A percentile compares a stretch with the other conserved stretches of the same genome.
phyloP scores from a whole-genome alignment of 2,113 vertebrate species.

The Bungarus multicinctus region DNA sequence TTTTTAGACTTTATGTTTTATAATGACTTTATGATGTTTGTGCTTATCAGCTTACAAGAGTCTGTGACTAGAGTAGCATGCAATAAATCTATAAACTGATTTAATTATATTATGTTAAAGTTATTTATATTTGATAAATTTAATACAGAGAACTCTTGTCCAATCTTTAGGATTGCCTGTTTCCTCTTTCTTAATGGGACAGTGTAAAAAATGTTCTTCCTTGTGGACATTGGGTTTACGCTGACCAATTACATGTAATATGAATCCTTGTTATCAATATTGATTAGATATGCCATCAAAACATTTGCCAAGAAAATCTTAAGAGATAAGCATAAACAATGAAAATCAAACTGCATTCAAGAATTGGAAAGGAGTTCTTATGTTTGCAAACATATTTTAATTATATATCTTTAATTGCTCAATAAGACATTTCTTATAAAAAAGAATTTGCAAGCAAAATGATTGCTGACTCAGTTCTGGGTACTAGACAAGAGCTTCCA shows the following conservation, averaged over 20 bases:
- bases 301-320: not conserved
- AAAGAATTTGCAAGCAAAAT: not conserved
- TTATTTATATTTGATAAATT: not conserved
- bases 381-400: constrained; percentile 4
- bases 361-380: not conserved
- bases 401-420: not conserved
- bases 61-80: not conserved
- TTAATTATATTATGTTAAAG: not conserved
- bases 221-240: not conserved
- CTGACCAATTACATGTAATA: not conserved
- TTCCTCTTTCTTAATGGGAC: not conserved
- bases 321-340: not conserved
- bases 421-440: not conserved
- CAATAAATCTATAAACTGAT: not conserved
- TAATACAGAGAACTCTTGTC: not conserved
- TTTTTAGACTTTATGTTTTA: not conserved
- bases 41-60: not conserved
- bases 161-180: not conserved
- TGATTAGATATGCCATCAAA: not conserved
- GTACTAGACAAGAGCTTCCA: not conserved
- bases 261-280: not conserved
- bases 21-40: not conserved
- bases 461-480: not conserved
- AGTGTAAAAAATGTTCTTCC: not conserved
- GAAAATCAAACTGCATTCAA: not conserved